phyloP scores from a whole-genome alignment of 2,888 invertebrate genomes.

The Sceliomorpha sp. region DNA sequence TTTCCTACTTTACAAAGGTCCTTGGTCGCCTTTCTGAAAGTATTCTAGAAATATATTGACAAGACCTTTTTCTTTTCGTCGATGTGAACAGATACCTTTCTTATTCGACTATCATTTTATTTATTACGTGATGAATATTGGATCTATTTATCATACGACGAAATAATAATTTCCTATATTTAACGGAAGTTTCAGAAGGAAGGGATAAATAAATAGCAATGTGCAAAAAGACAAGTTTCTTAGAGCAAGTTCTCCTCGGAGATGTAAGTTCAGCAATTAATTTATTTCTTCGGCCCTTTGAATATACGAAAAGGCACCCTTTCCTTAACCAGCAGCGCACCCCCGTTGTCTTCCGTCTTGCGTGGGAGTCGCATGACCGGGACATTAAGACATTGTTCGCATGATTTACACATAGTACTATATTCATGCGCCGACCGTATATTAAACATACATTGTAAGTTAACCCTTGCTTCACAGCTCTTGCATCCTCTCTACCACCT shows the following conservation, averaged over 20 bases:
- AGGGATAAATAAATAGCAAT: conserved; percentile 36
- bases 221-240: conserved; percentile 48
- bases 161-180: too few relatives aligned
- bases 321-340: conserved; percentile 62
- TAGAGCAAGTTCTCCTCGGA: conserved; percentile 23
- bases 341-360: conserved; percentile 76
- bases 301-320: conserved; percentile 68
- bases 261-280: conserved; percentile 67
- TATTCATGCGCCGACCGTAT: conserved; percentile 79
- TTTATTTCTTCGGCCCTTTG: conserved; percentile 77
- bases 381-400: conserved; percentile 81
- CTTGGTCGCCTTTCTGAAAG: conserved; percentile 50
- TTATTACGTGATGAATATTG: conserved; percentile 53
- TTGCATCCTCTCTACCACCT: conserved; percentile 19
- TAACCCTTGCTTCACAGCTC: conserved; percentile 65
- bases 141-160: neutral
- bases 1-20: conserved; percentile 33
- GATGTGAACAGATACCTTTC: conserved; percentile 22
- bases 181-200: too few relatives aligned
- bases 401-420: conserved; percentile 80
- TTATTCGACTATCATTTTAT: conserved; percentile 24
- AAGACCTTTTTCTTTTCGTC: conserved; percentile 30
- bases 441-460: conserved; percentile 78
- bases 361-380: conserved; percentile 80
- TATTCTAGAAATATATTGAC: conserved; percentile 47